Percentiles rank a stretch among this genome's conserved stretches.
Evolutionary conservation across 2,797 vertebrate genomes (phyloP).

Genomic region (Sebastes wilsoni): DNA sequence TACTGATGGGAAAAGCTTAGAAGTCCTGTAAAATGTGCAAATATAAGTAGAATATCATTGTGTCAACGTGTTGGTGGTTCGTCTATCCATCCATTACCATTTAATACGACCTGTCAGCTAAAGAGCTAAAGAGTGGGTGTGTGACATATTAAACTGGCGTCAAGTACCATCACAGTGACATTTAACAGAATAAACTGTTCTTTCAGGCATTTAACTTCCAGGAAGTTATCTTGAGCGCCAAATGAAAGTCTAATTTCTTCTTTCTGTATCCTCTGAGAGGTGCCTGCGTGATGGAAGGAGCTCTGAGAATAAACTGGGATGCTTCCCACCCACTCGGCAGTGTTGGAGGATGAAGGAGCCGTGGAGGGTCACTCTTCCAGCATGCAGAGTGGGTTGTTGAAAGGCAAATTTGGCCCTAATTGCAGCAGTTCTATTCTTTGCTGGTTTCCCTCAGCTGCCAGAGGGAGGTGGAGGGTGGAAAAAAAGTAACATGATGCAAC

Average conservation of each 20-base stretch:
- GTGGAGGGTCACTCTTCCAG: conserved; percentile 63
- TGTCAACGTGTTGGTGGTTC: background rate
- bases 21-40: background rate
- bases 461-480: conserved; percentile 44
- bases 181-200: conserved; percentile 4
- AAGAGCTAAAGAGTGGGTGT: conserved; percentile 3
- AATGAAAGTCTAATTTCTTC: conserved; percentile 24
- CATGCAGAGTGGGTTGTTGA: conserved; percentile 76
- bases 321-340: conserved; percentile 64
- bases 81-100: conserved; percentile 5
- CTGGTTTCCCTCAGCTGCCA: conserved; percentile 43
- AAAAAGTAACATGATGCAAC: conserved; percentile 46
- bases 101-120: conserved; percentile 11
- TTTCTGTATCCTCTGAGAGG: conserved; percentile 27
- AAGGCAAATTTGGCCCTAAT: conserved; percentile 66
- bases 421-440: conserved; percentile 52
- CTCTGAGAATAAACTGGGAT: conserved; percentile 58
- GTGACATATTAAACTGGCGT: conserved; percentile 13
- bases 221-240: background rate
- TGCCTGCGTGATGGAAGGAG: conserved; percentile 39
- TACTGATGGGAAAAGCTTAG: background rate
- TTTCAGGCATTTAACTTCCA: conserved; percentile 7
- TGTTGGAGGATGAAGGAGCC: conserved; percentile 68
- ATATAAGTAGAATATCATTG: background rate
- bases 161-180: conserved; percentile 1